Percentiles rank a stretch among this genome's conserved stretches.
Evolutionary conservation across 2,888 invertebrate species (phyloP).

Genomic region (Brachypalpus laphriformis): DNA sequence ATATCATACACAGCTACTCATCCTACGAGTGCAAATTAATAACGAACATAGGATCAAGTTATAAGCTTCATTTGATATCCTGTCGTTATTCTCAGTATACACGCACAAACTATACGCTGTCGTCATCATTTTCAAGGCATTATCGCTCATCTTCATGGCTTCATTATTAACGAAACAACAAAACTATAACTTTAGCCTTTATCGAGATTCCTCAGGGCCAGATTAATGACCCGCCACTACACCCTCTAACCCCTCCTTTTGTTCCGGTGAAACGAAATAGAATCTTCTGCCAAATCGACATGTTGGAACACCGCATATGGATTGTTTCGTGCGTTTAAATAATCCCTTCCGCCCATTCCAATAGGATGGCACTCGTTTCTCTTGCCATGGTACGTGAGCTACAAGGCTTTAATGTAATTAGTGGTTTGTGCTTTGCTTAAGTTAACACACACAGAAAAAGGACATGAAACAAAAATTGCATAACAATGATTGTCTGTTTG

Average conservation of each 20-base stretch:
- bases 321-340: slow-evolving; percentile 36
- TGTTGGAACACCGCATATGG: slow-evolving; percentile 23
- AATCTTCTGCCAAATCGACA: slow-evolving; percentile 47
- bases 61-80: slow-evolving; percentile 9
- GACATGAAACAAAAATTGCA: background rate
- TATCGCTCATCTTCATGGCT: slow-evolving; percentile 1
- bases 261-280: background rate
- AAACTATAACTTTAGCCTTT: slow-evolving; percentile 18
- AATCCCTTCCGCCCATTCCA: slow-evolving; percentile 8
- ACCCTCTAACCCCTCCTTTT: background rate
- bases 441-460: background rate
- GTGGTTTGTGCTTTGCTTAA: slow-evolving; percentile 24
- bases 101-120: background rate
- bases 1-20: background rate
- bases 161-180: slow-evolving; percentile 2
- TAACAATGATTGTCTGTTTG: slow-evolving; percentile 15
- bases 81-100: background rate
- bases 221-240: slow-evolving; percentile 1
- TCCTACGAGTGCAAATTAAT: background rate
- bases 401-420: slow-evolving; percentile 50
- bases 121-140: background rate
- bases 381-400: slow-evolving; percentile 5
- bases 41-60: slow-evolving; percentile 6
- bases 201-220: background rate
- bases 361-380: slow-evolving; percentile 11